phyloP scores from a whole-genome alignment of 2,888 invertebrate genomes.

The Xestobium rufovillosum region DNA sequence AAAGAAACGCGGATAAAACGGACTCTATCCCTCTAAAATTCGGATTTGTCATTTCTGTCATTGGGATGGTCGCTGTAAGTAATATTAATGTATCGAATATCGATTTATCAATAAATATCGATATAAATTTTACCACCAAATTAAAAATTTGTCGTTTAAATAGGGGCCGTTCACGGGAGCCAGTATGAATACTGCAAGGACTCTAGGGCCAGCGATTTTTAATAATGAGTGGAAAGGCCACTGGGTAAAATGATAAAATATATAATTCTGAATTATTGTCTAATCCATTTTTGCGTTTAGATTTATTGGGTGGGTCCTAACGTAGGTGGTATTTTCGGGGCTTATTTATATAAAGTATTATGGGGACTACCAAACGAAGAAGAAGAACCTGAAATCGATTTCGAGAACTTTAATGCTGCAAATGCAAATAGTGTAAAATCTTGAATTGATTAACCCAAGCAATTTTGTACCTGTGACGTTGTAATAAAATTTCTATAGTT shows the following conservation, averaged over 20 bases:
- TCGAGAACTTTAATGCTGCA: no score
- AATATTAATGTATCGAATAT: no score
- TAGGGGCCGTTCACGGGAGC: conserved; percentile 66
- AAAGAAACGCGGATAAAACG: conserved; percentile 54
- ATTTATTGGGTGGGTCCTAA: conserved; percentile 41
- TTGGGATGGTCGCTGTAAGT: conserved; percentile 60
- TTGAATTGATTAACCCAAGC: no score
- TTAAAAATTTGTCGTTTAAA: conserved; percentile 2
- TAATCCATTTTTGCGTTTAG: conserved; percentile 27
- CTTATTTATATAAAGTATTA: conserved; percentile 33
- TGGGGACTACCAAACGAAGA: conserved; percentile 25
- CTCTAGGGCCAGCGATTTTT: conserved; percentile 64
- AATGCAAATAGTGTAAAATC: no score
- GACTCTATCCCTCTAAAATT: conserved; percentile 62
- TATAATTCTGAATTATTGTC: neutral
- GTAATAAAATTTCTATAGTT: no score
- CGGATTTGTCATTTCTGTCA: conserved; percentile 56
- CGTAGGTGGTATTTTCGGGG: conserved; percentile 33
- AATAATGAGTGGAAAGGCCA: conserved; percentile 55
- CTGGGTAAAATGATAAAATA: conserved; percentile 48
- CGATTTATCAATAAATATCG: neutral
- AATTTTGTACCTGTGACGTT: no score
- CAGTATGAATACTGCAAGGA: conserved; percentile 62
- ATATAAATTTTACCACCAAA: neutral
- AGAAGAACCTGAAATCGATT: conserved; percentile 13